phyloP scores from a whole-genome alignment of 2,113 vertebrate genomes.

The Isichthys henryi region DNA sequence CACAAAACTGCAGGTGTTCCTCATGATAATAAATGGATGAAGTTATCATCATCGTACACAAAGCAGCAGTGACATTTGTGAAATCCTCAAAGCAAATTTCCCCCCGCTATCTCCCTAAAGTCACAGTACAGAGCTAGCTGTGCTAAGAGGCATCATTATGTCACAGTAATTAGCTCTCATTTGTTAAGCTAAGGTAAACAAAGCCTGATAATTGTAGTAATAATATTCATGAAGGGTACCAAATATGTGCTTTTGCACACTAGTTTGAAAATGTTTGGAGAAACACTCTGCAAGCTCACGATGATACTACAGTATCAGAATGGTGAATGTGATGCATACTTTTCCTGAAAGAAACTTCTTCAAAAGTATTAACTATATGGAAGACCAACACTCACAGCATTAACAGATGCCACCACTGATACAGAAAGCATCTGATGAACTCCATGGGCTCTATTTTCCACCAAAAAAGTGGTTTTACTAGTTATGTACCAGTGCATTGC shows the following conservation, averaged over 20 bases:
- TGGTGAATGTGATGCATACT: not conserved
- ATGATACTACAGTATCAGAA: not conserved
- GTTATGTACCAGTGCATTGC: no score
- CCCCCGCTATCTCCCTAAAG: constrained; percentile 60
- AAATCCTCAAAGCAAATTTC: constrained; percentile 64
- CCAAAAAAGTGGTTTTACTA: no score
- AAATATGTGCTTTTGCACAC: constrained; percentile 17
- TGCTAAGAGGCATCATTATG: constrained; percentile 60
- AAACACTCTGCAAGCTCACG: not conserved
- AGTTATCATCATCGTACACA: constrained; percentile 63
- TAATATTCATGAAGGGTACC: constrained; percentile 47
- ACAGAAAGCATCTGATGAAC: not conserved
- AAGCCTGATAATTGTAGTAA: constrained; percentile 51
- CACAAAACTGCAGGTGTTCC: constrained; percentile 66
- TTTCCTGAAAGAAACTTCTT: not conserved
- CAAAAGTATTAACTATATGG: not conserved
- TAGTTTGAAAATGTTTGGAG: constrained; percentile 3
- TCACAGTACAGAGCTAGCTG: constrained; percentile 48
- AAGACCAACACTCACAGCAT: not conserved
- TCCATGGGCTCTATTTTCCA: no score
- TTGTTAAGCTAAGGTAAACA: constrained; percentile 64
- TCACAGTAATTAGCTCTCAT: constrained; percentile 65
- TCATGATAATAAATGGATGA: constrained; percentile 73
- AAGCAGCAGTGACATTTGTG: constrained; percentile 71
- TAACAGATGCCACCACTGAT: not conserved